Conservation (phyloP, 64 coral and sea anemone genomes). For the Orbicella faveolata region DNA sequence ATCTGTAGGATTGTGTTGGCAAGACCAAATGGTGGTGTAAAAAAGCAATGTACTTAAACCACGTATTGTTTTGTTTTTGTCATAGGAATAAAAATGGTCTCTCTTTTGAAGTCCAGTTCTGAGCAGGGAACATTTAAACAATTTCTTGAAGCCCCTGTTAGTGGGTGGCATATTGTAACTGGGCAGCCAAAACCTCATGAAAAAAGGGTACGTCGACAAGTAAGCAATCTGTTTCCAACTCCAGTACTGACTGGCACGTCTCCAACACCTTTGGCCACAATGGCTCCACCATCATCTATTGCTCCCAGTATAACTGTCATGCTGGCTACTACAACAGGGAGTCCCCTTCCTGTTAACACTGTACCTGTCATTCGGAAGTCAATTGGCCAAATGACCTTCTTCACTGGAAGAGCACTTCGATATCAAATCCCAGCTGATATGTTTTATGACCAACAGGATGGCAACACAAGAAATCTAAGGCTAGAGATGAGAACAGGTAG, state of each 20-base stretch:
- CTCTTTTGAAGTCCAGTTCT: conserved; percentile 80
- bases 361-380: background rate
- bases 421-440: conserved; percentile 60
- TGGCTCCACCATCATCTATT: conserved; percentile 41
- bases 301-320: conserved; percentile 9
- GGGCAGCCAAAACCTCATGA: conserved; percentile 70
- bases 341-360: background rate
- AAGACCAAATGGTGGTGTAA: background rate
- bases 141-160: conserved; percentile 64
- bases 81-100: conserved; percentile 76
- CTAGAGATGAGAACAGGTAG: conserved; percentile 50
- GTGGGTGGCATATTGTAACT: conserved; percentile 87
- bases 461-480: conserved; percentile 52
- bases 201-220: conserved; percentile 71
- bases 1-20: too few species aligned
- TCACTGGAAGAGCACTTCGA: conserved; percentile 25
- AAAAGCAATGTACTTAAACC: too few species aligned
- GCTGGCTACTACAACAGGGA: conserved; percentile 35
- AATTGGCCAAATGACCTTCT: conserved; percentile 27
- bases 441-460: conserved; percentile 70
- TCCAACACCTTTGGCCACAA: conserved; percentile 46
- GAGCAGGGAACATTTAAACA: conserved; percentile 70
- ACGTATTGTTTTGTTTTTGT: background rate
- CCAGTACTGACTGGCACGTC: conserved; percentile 35
- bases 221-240: conserved; percentile 51